These are phyloP conservation scores for Drosophila rellima DNA, from an alignment of 2,888 invertebrate genomes.

Conservation along the genomic window DNA sequence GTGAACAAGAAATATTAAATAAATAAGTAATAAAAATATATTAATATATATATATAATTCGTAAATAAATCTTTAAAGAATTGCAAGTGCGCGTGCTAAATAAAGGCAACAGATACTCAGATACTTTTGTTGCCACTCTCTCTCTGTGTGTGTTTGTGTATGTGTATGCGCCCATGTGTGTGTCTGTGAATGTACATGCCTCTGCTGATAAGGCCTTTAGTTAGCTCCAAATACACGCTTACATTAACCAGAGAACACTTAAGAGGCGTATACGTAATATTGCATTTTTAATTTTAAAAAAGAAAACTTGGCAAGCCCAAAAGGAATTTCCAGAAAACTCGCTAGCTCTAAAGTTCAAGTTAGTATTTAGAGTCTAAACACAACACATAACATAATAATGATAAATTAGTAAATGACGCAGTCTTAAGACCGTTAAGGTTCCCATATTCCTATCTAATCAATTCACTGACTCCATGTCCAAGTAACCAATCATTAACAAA, in stretches of 20 bases:
- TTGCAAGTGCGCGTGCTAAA: slow-evolving; percentile 13
- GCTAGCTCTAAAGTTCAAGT: slow-evolving; percentile 14
- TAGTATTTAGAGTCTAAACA: slow-evolving; percentile 21
- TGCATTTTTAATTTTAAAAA: slow-evolving; percentile 2
- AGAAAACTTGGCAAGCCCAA: slow-evolving; percentile 1
- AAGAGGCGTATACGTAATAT: slow-evolving; percentile 69
- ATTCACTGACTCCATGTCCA: slow-evolving; percentile 53
- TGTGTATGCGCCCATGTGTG: slow-evolving; percentile 4
- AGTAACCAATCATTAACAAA: slow-evolving; percentile 35
- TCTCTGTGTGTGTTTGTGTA: not conserved
- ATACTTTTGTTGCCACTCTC: not conserved
- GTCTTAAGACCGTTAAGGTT: slow-evolving; percentile 51
- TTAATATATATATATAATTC: slow-evolving; percentile 20
- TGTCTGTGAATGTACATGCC: not conserved
- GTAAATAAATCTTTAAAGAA: not conserved
- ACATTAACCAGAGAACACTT: slow-evolving; percentile 30
- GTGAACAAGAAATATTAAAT: slow-evolving; percentile 41
- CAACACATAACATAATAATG: slow-evolving; percentile 54
- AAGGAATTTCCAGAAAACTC: slow-evolving; percentile 43
- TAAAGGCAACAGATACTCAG: not conserved
- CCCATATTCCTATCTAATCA: slow-evolving; percentile 53
- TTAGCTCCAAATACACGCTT: slow-evolving; percentile 20
- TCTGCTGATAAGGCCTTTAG: slow-evolving; percentile 45
- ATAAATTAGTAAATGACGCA: slow-evolving; percentile 78
- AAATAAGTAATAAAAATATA: slow-evolving; percentile 14